phyloP scores from a whole-genome alignment of 2,797 vertebrate genomes.

The Cuniculus paca region DNA sequence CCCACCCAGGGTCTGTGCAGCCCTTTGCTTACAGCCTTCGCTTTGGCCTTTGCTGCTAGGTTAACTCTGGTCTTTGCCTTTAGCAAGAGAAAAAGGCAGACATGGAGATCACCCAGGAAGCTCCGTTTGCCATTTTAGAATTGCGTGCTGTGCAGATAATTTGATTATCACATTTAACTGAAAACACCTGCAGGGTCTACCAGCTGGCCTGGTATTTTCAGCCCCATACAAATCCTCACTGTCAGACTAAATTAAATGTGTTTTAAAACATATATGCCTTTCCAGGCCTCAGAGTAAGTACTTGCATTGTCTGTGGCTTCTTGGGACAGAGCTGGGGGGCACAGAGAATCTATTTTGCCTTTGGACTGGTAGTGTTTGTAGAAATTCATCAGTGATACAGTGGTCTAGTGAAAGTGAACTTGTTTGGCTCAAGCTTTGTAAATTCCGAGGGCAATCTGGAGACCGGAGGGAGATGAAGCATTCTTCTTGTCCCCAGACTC shows the following conservation, averaged over 20 bases:
- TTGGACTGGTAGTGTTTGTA: background rate
- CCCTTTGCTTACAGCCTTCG: background rate
- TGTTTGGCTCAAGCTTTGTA: background rate
- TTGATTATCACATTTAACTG: constrained; percentile 78
- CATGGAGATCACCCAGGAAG: constrained; percentile 48
- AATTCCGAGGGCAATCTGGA: background rate
- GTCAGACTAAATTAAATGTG: constrained; percentile 44
- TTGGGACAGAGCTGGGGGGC: background rate
- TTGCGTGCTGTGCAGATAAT: constrained; percentile 59
- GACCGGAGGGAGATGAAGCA: background rate
- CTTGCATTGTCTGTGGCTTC: background rate
- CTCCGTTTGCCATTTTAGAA: constrained; percentile 53
- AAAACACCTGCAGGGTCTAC: constrained; percentile 76
- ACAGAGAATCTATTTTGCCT: background rate
- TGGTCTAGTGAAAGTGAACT: background rate
- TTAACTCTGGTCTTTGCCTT: constrained; percentile 5
- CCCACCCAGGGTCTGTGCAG: background rate
- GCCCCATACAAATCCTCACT: constrained; percentile 27
- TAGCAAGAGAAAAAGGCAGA: background rate
- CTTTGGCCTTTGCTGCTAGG: background rate
- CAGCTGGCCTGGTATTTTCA: background rate
- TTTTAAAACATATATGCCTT: background rate
- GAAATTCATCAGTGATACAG: background rate
- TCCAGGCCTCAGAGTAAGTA: background rate
- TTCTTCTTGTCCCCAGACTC: background rate